Conservation (phyloP, 2,797 vertebrate species). For the Mormyrops boulengeri region DNA sequence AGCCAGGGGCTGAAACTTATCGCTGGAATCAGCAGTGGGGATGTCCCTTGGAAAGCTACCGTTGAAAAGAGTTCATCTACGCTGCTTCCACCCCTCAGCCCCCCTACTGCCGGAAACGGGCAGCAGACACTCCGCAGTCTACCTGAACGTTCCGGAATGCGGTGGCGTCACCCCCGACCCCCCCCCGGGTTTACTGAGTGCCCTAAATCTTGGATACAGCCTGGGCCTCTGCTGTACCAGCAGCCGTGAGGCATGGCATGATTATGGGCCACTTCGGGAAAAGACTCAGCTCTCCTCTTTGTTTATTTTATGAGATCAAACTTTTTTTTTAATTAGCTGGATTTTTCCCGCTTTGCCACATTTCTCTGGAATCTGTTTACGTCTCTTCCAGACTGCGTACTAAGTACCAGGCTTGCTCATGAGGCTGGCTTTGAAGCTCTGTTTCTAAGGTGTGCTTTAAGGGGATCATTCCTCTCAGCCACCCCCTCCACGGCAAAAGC, state of each 20-base stretch:
- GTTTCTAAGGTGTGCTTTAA: neutral
- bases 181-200: neutral
- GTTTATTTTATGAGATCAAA: constrained; percentile 4
- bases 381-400: constrained; percentile 2
- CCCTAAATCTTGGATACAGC: neutral
- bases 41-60: neutral
- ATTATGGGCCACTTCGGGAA: neutral
- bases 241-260: neutral
- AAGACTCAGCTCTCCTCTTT: neutral
- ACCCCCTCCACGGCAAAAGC: neutral
- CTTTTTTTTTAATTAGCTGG: neutral
- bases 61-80: neutral
- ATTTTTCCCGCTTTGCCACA: neutral
- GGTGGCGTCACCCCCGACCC: neutral
- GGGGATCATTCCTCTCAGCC: neutral
- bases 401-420: neutral
- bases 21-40: neutral
- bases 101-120: neutral
- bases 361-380: constrained; percentile 18
- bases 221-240: neutral
- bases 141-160: constrained; percentile 18
- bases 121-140: neutral
- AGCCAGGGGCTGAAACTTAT: neutral
- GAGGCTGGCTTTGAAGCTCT: neutral
- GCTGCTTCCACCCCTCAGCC: neutral